Percentiles rank a stretch among this genome's conserved stretches.
Evolutionary conservation across 1,140 invertebrate genomes (phyloP).

Genomic region (Brachionus koreanus): DNA sequence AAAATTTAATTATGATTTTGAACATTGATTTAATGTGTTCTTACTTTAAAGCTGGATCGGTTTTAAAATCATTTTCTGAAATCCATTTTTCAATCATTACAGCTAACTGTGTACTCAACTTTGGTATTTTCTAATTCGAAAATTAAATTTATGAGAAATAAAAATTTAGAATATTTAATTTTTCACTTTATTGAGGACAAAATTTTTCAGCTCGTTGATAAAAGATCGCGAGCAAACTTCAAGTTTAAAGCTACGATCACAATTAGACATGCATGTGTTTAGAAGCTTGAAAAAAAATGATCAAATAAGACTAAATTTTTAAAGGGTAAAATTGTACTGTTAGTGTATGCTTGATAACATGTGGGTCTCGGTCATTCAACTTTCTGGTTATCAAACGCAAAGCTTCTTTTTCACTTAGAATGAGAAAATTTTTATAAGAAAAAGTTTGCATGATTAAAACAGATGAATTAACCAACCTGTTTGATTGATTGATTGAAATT

Average conservation of each 20-base stretch:
- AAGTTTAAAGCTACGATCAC: not conserved
- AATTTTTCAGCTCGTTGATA: not conserved
- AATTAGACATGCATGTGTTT: slow-evolving; percentile 2
- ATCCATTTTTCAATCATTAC: slow-evolving; percentile 31
- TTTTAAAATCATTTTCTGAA: slow-evolving; percentile 25
- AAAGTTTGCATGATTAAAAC: too few relatives aligned
- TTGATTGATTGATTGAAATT: too few relatives aligned
- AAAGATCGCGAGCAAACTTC: slow-evolving; percentile 7
- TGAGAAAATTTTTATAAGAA: not conserved
- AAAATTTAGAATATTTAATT: not conserved
- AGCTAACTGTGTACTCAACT: slow-evolving; percentile 15
- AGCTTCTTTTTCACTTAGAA: slow-evolving; percentile 10
- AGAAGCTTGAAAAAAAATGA: not conserved
- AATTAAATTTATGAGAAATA: not conserved
- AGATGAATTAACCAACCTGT: too few relatives aligned
- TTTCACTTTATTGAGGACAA: slow-evolving; percentile 10
- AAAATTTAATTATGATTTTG: not conserved
- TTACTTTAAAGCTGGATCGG: slow-evolving; percentile 31
- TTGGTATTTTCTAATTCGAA: not conserved
- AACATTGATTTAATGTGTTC: not conserved
- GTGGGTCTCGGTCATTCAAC: slow-evolving; percentile 13
- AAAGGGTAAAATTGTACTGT: not conserved
- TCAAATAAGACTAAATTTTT: not conserved
- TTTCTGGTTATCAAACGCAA: not conserved
- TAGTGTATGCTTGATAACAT: slow-evolving; percentile 21